Conservation (phyloP, 2,113 vertebrate genomes). For the Alectura lathami region DNA sequence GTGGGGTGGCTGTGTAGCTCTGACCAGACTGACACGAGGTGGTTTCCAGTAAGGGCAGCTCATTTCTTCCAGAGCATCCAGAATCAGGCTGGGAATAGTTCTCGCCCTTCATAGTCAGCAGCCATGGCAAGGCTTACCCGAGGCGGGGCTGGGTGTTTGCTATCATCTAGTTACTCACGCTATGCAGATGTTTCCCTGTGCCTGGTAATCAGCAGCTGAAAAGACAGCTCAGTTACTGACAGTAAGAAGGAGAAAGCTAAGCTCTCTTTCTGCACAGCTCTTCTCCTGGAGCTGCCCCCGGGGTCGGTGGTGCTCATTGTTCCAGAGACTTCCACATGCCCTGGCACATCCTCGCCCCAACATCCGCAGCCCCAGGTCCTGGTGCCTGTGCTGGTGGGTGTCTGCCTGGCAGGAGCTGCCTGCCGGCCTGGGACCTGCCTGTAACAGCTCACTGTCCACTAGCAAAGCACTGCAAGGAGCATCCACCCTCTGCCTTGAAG, state of each 20-base stretch:
- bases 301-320: background rate
- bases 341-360: background rate
- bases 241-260: background rate
- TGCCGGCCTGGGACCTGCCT: background rate
- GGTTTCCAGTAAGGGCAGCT: slow-evolving; percentile 5
- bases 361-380: background rate
- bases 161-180: background rate
- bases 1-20: background rate
- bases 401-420: background rate
- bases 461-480: background rate
- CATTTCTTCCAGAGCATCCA: background rate
- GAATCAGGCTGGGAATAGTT: background rate
- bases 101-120: background rate
- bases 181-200: background rate
- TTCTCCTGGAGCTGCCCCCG: background rate
- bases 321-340: background rate
- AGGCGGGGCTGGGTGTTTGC: background rate
- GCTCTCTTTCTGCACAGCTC: background rate
- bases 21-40: background rate
- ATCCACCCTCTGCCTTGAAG: background rate
- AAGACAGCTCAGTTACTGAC: background rate
- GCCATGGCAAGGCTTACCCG: background rate
- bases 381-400: background rate
- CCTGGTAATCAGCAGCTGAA: background rate
- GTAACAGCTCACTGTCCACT: background rate